Evolutionary conservation across 2,888 invertebrate species (phyloP), one percentile per base, ranked within the genome.

Genomic region (Sesia apiformis): DNA sequence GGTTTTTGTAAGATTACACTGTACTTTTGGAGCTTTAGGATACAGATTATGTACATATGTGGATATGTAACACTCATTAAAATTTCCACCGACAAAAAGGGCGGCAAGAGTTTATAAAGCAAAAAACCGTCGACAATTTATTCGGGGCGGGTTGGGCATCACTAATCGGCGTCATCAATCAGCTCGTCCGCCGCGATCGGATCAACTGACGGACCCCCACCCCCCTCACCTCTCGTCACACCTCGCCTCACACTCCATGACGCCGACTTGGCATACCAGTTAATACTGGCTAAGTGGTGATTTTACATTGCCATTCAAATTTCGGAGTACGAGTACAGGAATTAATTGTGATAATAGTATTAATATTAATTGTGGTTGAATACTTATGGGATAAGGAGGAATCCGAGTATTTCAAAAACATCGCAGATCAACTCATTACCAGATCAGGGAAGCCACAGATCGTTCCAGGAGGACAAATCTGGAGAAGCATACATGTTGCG

Each of bases 161-260:
- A 84, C 86, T 88, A 88, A 89, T 88, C 88, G 88, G 80, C 76
- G 81, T 84, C 87, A 89, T 89, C 88, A 88, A 89, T 89, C 88
- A 88, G 85, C 75, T 75, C 67, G 76, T 73, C 72, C 53, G 53
- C 72, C 69, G 66, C 79, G 82, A 84, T 84, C 83, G 81, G 85
- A 85, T 85, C 85, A 78, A 81, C 81, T 80, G 84, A 81, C 83
- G 84, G 79, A 81, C 82, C 68, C 67, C 53, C 66, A 63, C 64
- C 69, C 61, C 60, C 55, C 63, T 63, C 61, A 58, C 53, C 60
- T 52, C 41, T 54, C 59, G 61, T 53, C 43, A 46, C 46, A 46
- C 46, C 46, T 46, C 46, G 46, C 23, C 46, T 46, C 46, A 46
- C 46, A 46, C 38, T 53, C 23, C 23, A 23, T 23, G 23, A 23